Base-by-base conservation (phyloP, 1,140 invertebrate genomes). In the Tyrophagus putrescentiae region DNA sequence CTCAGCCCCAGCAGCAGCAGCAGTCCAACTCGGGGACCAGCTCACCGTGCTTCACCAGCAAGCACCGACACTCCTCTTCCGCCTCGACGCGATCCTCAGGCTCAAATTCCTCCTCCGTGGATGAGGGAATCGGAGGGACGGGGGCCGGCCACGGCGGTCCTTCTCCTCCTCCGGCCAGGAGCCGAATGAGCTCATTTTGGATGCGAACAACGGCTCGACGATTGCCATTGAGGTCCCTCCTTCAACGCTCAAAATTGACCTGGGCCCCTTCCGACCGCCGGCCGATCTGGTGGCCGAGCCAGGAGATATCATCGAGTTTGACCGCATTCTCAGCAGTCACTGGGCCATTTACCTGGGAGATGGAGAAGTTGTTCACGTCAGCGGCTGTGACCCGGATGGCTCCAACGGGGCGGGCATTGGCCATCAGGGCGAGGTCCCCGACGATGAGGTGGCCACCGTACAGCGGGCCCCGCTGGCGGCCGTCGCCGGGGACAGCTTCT, bases 281-380 rank as follows among this genome's bases (percentile, higher is more conserved):
- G 7, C 11, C 3, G 57, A 59, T 31, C 7, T 59, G 27, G 25
- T 29, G 13, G 18, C 57, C 1, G 57, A 59, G 27, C 39, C 63
- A 13, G 70, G 69, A 13, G 69, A 70, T 62, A 45, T 71, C 29
- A 66, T 71, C 16, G 68, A 71, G 52, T 66, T 70, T 44, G 69
- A 70, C 54, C 60, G 70, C 2, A 66, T 60, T 18, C 41, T 69
- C 25, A 70, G 68, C 41, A 60, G 66, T 7, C 65, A 71, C 41
- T 71, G 70, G 70, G 69, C 65, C 7, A 58, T 71, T n/a, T 68
- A 70, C 53, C 61, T 70, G 4, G 70, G 70, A 3, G 62, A 69
- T 44, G 65, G 66, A 11, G 60, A 66, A 36, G 67, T 70, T 3
- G 66, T 70, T 1, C 67, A 69, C 29, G 50, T 70, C 4, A 57